phyloP scores from a whole-genome alignment of 2,888 invertebrate species.

The Drosophila putrida region DNA sequence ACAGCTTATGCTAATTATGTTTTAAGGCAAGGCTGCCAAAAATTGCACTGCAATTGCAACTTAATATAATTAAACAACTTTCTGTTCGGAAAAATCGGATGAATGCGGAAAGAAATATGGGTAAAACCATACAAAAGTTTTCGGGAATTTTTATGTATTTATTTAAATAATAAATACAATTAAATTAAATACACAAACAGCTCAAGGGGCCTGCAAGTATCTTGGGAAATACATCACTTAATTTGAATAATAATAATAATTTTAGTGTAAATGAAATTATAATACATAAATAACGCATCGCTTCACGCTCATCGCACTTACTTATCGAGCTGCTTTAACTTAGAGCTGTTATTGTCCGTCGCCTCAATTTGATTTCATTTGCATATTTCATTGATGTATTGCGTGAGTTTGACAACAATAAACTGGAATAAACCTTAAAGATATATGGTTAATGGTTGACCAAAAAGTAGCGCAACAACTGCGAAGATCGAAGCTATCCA shows the following conservation, averaged over 20 bases:
- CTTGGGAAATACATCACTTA: constrained; percentile 3
- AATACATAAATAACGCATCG: background rate
- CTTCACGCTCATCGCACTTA: constrained; percentile 45
- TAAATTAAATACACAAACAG: background rate
- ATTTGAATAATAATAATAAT: constrained; percentile 7
- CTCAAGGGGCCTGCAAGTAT: background rate
- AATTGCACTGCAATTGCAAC: constrained; percentile 39
- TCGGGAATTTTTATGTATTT: background rate
- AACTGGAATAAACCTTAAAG: constrained; percentile 28
- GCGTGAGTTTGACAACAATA: constrained; percentile 31
- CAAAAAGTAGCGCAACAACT: constrained; percentile 57
- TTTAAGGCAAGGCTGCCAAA: constrained; percentile 46
- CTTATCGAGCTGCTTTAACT: constrained; percentile 38
- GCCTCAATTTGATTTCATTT: constrained; percentile 53
- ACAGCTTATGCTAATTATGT: constrained; percentile 52
- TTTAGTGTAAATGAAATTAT: background rate
- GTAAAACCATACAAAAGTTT: background rate
- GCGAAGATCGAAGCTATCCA: constrained; percentile 24
- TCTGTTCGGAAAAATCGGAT: background rate
- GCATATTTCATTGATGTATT: constrained; percentile 58
- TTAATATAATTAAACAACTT: constrained; percentile 16
- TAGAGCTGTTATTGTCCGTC: constrained; percentile 32
- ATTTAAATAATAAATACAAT: background rate
- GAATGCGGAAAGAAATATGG: constrained; percentile 21
- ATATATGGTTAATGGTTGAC: constrained; percentile 29